A percentile compares a stretch with the other conserved stretches of the same genome.
Evolutionary conservation across 2,797 vertebrate species (phyloP).

Genomic region (Oreochromis grahami): DNA sequence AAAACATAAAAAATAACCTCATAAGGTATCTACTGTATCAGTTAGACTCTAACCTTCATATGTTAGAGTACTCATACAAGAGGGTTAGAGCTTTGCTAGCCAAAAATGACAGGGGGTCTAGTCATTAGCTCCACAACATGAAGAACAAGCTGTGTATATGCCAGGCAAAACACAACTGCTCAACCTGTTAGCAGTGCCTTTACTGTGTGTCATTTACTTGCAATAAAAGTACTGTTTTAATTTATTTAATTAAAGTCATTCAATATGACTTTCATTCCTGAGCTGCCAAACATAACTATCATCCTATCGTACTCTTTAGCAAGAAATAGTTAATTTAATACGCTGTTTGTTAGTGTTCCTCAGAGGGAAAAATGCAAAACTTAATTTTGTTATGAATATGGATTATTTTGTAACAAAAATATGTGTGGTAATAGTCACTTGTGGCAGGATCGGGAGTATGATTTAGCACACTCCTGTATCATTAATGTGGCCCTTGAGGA

Average conservation of each 20-base stretch:
- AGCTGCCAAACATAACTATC: background rate
- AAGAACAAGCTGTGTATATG: background rate
- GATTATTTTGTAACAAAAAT: background rate
- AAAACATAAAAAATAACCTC: background rate
- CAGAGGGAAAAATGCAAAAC: background rate
- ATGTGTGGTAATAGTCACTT: constrained; percentile 7
- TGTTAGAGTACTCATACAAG: background rate
- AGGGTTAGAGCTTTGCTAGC: constrained; percentile 1
- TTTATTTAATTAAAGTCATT: background rate
- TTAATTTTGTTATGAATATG: background rate
- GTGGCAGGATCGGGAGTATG: background rate
- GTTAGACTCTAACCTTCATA: background rate
- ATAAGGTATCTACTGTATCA: background rate
- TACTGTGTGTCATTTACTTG: background rate
- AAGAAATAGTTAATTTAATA: background rate
- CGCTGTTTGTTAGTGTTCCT: background rate
- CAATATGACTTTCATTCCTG: background rate
- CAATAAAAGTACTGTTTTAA: background rate
- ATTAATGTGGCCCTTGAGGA: constrained; percentile 22
- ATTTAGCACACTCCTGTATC: constrained; percentile 10
- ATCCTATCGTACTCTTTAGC: background rate
- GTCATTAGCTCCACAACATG: background rate
- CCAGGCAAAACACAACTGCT: background rate
- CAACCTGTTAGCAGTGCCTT: background rate
- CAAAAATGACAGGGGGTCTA: constrained; percentile 13